Conservation (phyloP, 2,113 vertebrate species). For the Gavialis gangeticus region DNA sequence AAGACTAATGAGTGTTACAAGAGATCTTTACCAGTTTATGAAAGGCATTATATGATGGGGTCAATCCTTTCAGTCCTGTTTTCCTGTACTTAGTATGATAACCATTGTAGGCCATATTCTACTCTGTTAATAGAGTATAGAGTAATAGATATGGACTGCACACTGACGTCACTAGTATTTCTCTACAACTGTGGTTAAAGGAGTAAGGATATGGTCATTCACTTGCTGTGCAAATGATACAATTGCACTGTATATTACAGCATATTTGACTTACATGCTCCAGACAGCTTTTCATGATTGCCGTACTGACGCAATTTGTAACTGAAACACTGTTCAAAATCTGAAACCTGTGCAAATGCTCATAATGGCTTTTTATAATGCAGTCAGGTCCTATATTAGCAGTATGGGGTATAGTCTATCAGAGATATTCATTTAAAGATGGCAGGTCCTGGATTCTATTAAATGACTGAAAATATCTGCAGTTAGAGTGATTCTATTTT, state of each 20-base stretch:
- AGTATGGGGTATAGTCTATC: background rate
- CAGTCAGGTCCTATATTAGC: background rate
- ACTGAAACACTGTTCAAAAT: background rate
- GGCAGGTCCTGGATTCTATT: background rate
- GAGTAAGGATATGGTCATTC: background rate
- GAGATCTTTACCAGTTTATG: background rate
- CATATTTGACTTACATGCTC: background rate
- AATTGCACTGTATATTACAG: background rate
- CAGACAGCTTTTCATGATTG: background rate
- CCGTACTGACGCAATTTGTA: background rate
- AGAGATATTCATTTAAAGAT: background rate
- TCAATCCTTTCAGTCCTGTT: background rate
- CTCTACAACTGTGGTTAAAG: background rate
- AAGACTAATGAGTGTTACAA: background rate
- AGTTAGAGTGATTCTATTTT: background rate
- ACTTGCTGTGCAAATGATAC: background rate
- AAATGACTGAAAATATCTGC: background rate
- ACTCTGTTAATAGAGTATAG: background rate
- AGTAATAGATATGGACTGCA: background rate
- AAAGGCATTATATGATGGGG: background rate
- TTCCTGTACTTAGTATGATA: background rate
- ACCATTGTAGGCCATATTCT: too few relatives aligned
- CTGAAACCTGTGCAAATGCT: background rate
- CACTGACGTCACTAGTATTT: background rate
- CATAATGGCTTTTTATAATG: background rate